Percentiles rank a stretch among this genome's conserved stretches.
Evolutionary conservation across 2,797 vertebrate genomes (phyloP).

Genomic region (Fundulus diaphanus): DNA sequence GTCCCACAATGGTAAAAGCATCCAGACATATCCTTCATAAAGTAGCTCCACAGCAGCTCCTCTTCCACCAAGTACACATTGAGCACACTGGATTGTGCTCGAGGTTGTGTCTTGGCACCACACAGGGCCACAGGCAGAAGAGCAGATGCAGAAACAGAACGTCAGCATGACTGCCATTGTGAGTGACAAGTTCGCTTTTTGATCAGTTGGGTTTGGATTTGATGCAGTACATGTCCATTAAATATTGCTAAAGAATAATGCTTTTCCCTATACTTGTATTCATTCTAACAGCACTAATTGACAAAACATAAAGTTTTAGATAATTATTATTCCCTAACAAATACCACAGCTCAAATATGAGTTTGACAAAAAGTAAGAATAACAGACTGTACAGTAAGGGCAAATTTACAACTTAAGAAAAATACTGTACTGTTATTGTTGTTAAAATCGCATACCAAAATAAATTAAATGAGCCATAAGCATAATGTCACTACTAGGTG

Average conservation of each 20-base stretch:
- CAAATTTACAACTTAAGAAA: no score
- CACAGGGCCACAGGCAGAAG: not conserved
- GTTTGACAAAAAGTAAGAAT: no score
- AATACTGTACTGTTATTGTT: no score
- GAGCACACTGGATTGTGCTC: constrained; percentile 41
- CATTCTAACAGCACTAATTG: not conserved
- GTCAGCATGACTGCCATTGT: not conserved
- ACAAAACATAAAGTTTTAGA: no score
- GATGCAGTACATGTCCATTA: no score
- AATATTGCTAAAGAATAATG: not conserved
- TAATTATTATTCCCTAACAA: no score
- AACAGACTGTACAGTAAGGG: no score
- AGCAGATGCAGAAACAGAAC: not conserved
- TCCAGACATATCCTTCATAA: constrained; percentile 63
- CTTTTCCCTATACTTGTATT: not conserved
- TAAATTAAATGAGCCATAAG: no score
- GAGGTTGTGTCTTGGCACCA: constrained; percentile 44
- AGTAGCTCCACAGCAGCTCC: constrained; percentile 46
- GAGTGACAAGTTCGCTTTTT: not conserved
- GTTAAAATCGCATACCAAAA: no score
- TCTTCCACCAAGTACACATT: constrained; percentile 56
- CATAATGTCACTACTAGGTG: no score
- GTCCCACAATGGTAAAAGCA: constrained; percentile 63
- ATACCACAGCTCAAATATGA: no score
- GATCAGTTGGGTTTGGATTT: not conserved